Percentiles rank a stretch among this genome's conserved stretches.
phyloP scores from a whole-genome alignment of 2,797 vertebrate genomes.

The Spondyliosoma cantharus region DNA sequence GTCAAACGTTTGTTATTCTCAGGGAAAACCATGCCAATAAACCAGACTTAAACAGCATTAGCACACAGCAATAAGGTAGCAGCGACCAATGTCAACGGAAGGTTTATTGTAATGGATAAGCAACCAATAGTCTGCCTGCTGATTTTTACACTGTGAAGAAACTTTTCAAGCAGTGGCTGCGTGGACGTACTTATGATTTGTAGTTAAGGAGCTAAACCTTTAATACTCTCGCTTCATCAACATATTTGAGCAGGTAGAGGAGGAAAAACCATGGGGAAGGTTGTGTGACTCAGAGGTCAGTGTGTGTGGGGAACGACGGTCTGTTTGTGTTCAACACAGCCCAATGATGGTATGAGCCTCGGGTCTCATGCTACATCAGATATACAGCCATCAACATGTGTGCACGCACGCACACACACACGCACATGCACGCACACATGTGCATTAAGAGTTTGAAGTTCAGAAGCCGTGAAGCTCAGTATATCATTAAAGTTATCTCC shows the following conservation, averaged over 20 bases:
- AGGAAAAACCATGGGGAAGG: slow-evolving; percentile 4
- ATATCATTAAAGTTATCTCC: slow-evolving; percentile 76
- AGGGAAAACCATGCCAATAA: background rate
- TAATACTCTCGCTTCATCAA: background rate
- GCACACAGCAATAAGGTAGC: background rate
- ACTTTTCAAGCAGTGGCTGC: background rate
- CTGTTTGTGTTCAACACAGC: slow-evolving; percentile 70
- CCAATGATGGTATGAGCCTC: slow-evolving; percentile 35
- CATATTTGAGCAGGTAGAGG: background rate
- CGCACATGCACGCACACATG: slow-evolving; percentile 9
- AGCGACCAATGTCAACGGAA: background rate
- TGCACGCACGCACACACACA: slow-evolving; percentile 23
- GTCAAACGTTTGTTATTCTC: background rate
- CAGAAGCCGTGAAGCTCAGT: slow-evolving; percentile 46
- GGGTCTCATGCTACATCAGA: slow-evolving; percentile 46
- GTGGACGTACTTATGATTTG: background rate
- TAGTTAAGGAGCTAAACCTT: background rate
- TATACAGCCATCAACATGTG: slow-evolving; percentile 26
- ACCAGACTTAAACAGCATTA: background rate
- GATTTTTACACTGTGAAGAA: background rate
- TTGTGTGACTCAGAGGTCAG: slow-evolving; percentile 52
- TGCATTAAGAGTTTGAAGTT: slow-evolving; percentile 34
- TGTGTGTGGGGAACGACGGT: slow-evolving; percentile 15
- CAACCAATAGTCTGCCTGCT: background rate
- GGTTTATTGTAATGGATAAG: background rate